These are phyloP conservation scores for Fundulus diaphanus DNA, from an alignment of 2,797 vertebrate species.

Conservation along the genomic window DNA sequence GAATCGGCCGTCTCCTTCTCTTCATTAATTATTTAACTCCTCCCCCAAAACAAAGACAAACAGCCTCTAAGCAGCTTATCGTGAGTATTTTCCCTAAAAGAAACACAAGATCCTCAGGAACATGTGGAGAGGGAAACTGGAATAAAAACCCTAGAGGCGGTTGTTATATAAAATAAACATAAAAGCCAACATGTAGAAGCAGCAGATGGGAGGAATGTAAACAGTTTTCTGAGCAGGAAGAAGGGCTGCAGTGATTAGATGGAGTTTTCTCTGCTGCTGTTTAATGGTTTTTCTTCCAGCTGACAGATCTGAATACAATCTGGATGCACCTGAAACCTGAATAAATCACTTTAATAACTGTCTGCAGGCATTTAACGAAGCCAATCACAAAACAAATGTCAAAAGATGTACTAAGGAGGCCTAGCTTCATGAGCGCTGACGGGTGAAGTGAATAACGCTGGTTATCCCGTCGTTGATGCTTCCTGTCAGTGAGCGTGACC, in stretches of 20 bases:
- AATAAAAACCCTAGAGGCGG: constrained; percentile 1
- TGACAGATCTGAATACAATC: no score
- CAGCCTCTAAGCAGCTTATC: background rate
- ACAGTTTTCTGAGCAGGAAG: constrained; percentile 52
- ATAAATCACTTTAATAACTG: background rate
- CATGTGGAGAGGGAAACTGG: constrained; percentile 21
- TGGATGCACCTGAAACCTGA: no score
- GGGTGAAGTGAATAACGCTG: background rate
- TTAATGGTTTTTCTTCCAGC: no score
- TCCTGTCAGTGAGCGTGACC: no score
- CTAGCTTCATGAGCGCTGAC: background rate
- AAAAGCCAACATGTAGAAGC: constrained; percentile 66
- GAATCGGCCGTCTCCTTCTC: background rate
- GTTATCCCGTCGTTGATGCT: no score
- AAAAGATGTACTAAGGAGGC: background rate
- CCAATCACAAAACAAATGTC: background rate
- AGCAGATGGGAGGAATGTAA: constrained; percentile 71
- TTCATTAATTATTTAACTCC: background rate
- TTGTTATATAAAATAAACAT: constrained; percentile 67
- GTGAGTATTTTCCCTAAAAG: constrained; percentile 8
- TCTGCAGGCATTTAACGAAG: background rate
- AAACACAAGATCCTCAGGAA: constrained; percentile 16
- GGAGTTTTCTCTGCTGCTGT: constrained; percentile 8
- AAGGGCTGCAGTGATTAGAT: constrained; percentile 39
- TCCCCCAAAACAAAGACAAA: constrained; percentile 10